Evolutionary conservation across 2,888 invertebrate species (phyloP), one percentile per base, ranked within the genome.

Genomic region (Agrypnus murinus): DNA sequence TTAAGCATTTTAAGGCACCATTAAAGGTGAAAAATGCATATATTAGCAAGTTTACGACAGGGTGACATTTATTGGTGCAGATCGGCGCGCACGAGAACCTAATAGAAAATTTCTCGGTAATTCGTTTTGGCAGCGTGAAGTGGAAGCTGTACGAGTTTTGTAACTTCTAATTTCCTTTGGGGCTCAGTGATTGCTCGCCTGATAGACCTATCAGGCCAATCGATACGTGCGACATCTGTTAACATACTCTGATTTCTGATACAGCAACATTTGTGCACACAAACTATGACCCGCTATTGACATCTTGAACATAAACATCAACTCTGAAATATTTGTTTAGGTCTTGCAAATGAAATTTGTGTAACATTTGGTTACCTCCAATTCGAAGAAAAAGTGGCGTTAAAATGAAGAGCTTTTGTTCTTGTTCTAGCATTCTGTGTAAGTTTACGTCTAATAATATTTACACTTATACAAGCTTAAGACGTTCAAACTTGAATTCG

Each of bases 131-230:
- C 72, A 69, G 65, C 65, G 63, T 69, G 65, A 69, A 72, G 72
- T 65, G 68, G 72, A 69, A 69, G 69, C 69, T 65, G 65, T 69
- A 62, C 59, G 65, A 71, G 72, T 74, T 74, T 74, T 74, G 72
- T 68, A 73, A 74, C 72, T 71, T 73, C 63, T 74, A 74, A 74
- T 74, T 74, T 74, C 74, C 74, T 74, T 71, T 69, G 74, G 71
- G 74, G 60, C 71, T 68, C 71, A 46, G 66, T 73, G 72, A 74
- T 74, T 72, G 72, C 74, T 73, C 57, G 64, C 45, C 59, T 73
- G 74, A 74, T 73, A 64, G 65, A 65, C 64, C 72, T 62, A 74
- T 74, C 72, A 70, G 60, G 50, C 62, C 59, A 71, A 72, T 74
- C 74, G 71, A 73, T 74, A 72, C 65, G 40, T 15, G 65, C 66